Base-by-base conservation (phyloP, 2,888 invertebrate genomes). In the Subacronicta megacephala region DNA sequence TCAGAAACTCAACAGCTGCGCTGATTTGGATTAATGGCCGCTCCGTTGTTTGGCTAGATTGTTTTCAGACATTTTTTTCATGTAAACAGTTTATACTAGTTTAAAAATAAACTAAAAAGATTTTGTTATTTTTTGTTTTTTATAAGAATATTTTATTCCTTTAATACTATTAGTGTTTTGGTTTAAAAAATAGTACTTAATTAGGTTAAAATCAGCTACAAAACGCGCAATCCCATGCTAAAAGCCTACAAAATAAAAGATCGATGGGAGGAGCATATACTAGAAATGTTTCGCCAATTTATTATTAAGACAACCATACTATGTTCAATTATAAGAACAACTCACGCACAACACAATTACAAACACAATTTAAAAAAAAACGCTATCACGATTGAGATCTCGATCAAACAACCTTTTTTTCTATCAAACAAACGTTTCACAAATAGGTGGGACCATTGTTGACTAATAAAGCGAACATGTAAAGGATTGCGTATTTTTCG, bases 401-500 rank as follows among this genome's bases (percentile, higher is more conserved):
- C 7, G 33, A 54, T 18, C 40, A 49, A 37, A 65, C 23, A 55
- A 15, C 13, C 40, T 49, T 72, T 63, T 60, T 44, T 56, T 10
- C 31, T 23, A 45, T 7, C 15, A 29, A 29, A 43, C 38, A 57
- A 41, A 61, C 56, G 42, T 43, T 52, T 47, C 7, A 57, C 56
- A 67, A 57, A 64, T 59, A 37, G 45, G 43, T 43, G 52, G 38
- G 3, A 16, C 62, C 45, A 53, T 74, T 70, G 73, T 77, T 78
- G 51, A 56, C 33, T 46, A 63, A 37, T 71, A 73, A 72, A 67
- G 55, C 60, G 50, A 53, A 71, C 66, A 72, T 62, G 72, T 71
- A 78, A 82, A 82, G 78, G 77, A 73, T 83, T 80, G 78, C 65
- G 67, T 64, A 70, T 72, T 78, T 82, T 81, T 78, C 74, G 58